These are phyloP conservation scores for Hassar affinis DNA, from an alignment of 2,113 vertebrate species.

Conservation along the genomic window DNA sequence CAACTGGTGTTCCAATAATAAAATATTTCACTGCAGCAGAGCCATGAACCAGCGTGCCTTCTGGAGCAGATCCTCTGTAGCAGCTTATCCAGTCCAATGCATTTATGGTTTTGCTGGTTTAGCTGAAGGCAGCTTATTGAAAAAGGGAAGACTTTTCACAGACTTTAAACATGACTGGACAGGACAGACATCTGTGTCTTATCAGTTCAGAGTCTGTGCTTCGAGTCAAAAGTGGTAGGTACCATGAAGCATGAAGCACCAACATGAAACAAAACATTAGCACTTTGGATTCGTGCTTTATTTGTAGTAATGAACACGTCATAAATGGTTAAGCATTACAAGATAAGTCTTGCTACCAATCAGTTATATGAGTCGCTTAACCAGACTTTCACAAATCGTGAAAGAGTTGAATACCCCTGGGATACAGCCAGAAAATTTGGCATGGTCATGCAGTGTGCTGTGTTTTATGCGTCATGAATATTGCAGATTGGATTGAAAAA, in stretches of 20 bases:
- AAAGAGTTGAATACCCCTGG: neutral
- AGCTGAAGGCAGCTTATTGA: neutral
- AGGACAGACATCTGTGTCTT: neutral
- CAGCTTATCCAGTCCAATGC: neutral
- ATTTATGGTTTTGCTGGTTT: neutral
- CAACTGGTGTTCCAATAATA: neutral
- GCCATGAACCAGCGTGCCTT: neutral
- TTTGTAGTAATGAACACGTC: neutral
- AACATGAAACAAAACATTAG: neutral
- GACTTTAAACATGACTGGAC: neutral
- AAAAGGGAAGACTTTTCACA: neutral
- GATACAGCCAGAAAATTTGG: neutral
- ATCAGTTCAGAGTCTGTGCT: neutral
- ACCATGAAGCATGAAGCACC: neutral
- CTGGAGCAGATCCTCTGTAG: neutral
- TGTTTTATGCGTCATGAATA: neutral
- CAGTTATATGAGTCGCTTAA: neutral
- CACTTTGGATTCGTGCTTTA: neutral
- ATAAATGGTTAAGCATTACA: neutral
- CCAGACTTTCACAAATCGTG: neutral
- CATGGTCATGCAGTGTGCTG: neutral
- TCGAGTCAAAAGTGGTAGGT: neutral
- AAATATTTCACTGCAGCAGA: conserved; percentile 19
- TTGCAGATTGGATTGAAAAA: conserved; percentile 4
- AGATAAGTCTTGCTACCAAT: neutral